A percentile compares a stretch with the other conserved stretches of the same genome.
phyloP scores from a whole-genome alignment of 1,140 invertebrate species.

The Hyles euphorbiae region DNA sequence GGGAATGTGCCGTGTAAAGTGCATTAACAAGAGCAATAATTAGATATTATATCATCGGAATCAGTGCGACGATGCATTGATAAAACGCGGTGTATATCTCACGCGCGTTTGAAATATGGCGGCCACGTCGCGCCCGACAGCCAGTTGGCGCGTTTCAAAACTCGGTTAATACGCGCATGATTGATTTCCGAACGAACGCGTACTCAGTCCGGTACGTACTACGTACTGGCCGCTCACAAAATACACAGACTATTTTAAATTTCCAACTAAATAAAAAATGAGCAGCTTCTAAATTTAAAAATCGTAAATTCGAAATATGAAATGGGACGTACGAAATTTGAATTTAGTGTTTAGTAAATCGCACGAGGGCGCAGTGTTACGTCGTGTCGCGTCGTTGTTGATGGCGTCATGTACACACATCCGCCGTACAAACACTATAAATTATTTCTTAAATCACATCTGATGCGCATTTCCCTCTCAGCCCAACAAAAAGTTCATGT shows the following conservation, averaged over 20 bases:
- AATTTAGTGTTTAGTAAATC: neutral
- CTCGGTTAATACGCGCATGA: slow-evolving; percentile 62
- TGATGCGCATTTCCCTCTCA: slow-evolving; percentile 64
- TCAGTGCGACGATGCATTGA: slow-evolving; percentile 72
- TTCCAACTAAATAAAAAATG: neutral
- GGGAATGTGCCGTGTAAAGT: slow-evolving; percentile 62
- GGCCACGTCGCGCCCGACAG: slow-evolving; percentile 56
- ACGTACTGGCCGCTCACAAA: neutral
- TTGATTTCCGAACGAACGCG: slow-evolving; percentile 42
- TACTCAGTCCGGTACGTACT: neutral
- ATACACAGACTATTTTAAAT: slow-evolving; percentile 5
- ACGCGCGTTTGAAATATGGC: slow-evolving; percentile 67
- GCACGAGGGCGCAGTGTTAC: neutral
- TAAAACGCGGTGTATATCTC: slow-evolving; percentile 68
- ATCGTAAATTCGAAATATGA: slow-evolving; percentile 6
- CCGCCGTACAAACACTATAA: slow-evolving; percentile 66
- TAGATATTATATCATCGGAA: slow-evolving; percentile 70
- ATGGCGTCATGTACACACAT: slow-evolving; percentile 45
- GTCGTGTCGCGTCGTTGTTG: slow-evolving; percentile 34
- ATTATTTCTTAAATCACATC: slow-evolving; percentile 72
- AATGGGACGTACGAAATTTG: slow-evolving; percentile 8
- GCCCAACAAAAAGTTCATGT: slow-evolving; percentile 66
- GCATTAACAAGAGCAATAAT: slow-evolving; percentile 70
- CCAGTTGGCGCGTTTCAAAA: slow-evolving; percentile 55
- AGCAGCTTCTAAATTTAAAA: slow-evolving; percentile 5